Base-by-base conservation (phyloP, 2,113 vertebrate genomes). In the Micronisus gabar region DNA sequence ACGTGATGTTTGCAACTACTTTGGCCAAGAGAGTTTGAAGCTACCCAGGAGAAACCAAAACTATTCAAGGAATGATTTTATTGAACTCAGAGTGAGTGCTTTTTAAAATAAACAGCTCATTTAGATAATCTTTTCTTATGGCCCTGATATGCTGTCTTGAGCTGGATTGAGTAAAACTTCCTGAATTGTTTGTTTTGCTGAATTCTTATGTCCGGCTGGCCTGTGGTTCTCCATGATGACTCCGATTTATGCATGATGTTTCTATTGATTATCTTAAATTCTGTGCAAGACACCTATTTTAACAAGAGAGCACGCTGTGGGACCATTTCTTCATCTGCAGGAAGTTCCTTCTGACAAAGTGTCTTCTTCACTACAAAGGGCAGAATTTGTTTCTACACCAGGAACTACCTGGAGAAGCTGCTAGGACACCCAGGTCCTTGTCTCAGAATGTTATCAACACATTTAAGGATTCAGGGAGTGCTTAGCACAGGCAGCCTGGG, bases 1-100 rank as follows among this genome's bases (percentile, higher is more conserved):
- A 25, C 0, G 0, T 22, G 14, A 36, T 71, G 15, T n/a, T 93
- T 66, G n/a, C 58, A 66, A 2, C 27, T 43, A 7, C 7, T 10
- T 74, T 82, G 23, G 10, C 32, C n/a, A 30, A 26, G 50, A 67
- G 23, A 53, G 6, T 83, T 53, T 68, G 22, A 53, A 38, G 30
- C 13, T 34, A 58, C 16, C 34, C 16, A 8, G 43, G n/a, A 70
- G 40, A 83, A 75, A 17, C 19, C 1, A 2, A 65, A 74, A 11
- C 22, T 70, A 43, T 11, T 70, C 45, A 65, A 55, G 32, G 16
- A 56, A 15, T 59, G 2, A 15, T 80, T 48, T 74, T 70, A 22
- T 25, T 34, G 38, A 58, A 26, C 20, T 65, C 4, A 34, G 30
- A 63, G 6, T 20, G 25, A 55, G 40, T 48, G 6, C 27, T 75